Conservation (phyloP, 2,113 vertebrate species). For the Channa argus region DNA sequence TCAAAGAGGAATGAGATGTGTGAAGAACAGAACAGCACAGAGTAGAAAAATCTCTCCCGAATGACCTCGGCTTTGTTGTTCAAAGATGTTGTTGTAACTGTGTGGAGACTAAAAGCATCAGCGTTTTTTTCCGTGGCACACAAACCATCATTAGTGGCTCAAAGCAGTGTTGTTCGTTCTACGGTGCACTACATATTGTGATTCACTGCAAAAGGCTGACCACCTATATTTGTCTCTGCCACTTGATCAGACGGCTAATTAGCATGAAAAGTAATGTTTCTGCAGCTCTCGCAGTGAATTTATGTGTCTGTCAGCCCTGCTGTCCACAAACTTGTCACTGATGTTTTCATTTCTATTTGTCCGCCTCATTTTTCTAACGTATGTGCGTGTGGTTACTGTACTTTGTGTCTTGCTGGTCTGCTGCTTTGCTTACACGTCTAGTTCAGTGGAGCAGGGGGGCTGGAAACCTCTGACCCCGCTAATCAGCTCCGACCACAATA, state of each 20-base stretch:
- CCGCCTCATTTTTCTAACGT: conserved; percentile 18
- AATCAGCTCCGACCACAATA: conserved; percentile 64
- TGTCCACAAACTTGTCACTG: conserved; percentile 34
- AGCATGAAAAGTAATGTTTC: conserved; percentile 64
- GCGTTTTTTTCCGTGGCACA: conserved; percentile 26
- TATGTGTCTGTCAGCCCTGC: conserved; percentile 42
- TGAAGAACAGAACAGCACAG: background rate
- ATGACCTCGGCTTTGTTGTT: conserved; percentile 51
- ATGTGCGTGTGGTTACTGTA: conserved; percentile 10
- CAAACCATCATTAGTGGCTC: conserved; percentile 31
- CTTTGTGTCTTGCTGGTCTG: conserved; percentile 33
- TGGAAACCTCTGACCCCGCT: conserved; percentile 56
- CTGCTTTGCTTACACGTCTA: conserved; percentile 40
- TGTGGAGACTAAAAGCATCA: conserved; percentile 14
- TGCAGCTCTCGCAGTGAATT: conserved; percentile 39
- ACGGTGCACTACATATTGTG: conserved; percentile 16
- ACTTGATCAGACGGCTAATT: conserved; percentile 67
- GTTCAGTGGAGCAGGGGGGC: conserved; percentile 38
- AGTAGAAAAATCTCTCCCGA: background rate
- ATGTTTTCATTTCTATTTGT: conserved; percentile 29
- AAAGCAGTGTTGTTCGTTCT: conserved; percentile 34
- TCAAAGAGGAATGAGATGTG: background rate
- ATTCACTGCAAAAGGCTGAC: conserved; percentile 32
- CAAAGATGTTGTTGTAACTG: conserved; percentile 12
- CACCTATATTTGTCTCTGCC: conserved; percentile 58